These are phyloP conservation scores for Bettongia penicillata DNA, from an alignment of 2,113 vertebrate genomes.

Conservation along the genomic window DNA sequence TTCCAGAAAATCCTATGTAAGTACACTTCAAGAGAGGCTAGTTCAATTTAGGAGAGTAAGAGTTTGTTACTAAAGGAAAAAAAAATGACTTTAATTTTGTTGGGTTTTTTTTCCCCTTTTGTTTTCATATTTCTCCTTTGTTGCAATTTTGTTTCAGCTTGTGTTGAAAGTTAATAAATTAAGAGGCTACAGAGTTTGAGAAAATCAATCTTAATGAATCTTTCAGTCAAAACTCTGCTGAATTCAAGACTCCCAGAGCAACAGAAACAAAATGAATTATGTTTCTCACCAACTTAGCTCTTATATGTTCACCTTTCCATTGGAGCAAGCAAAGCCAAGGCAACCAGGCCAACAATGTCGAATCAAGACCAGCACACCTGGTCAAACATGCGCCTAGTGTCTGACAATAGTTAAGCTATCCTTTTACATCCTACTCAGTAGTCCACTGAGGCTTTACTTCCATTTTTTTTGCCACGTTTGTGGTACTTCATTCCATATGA, in stretches of 20 bases:
- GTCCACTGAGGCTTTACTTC: not conserved
- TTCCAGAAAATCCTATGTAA: not conserved
- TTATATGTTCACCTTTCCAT: not conserved
- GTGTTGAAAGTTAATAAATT: not conserved
- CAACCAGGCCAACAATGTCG: not conserved
- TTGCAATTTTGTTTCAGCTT: constrained; percentile 21
- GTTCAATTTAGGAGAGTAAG: not conserved
- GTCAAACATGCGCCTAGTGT: not conserved
- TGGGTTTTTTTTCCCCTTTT: not conserved
- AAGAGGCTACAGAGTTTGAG: not conserved
- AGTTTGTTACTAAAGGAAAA: not conserved
- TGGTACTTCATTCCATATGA: not conserved
- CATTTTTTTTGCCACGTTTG: not conserved
- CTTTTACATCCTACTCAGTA: not conserved
- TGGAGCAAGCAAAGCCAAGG: not conserved
- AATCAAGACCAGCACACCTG: not conserved
- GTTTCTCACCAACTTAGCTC: not conserved
- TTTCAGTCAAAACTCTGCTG: not conserved
- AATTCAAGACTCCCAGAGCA: not conserved
- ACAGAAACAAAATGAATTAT: not conserved
- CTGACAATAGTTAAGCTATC: not conserved
- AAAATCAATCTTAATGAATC: not conserved
- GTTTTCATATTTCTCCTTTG: not conserved
- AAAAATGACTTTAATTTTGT: not conserved
- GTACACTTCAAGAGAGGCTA: not conserved